These are phyloP conservation scores for Euphydryas editha DNA, from an alignment of 2,888 invertebrate genomes.

Conservation along the genomic window DNA sequence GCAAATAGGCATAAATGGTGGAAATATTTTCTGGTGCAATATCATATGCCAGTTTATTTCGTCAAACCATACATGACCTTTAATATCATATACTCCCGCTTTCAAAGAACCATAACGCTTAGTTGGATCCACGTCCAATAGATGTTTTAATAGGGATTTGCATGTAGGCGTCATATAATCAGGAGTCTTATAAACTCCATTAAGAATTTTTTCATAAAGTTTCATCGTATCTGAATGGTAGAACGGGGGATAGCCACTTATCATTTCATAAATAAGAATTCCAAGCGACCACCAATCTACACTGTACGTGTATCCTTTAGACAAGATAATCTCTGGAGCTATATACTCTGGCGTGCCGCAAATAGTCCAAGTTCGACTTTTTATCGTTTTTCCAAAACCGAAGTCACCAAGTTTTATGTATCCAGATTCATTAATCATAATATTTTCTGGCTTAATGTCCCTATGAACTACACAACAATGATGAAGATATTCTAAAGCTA, in stretches of 20 bases:
- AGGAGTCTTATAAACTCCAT: conserved; percentile 92
- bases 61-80: conserved; percentile 94
- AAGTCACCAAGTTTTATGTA: conserved; percentile 94
- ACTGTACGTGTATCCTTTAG: conserved; percentile 94
- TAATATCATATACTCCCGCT: conserved; percentile 94
- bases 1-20: conserved; percentile 85
- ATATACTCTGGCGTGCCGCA: conserved; percentile 99
- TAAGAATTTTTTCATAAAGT: conserved; percentile 96
- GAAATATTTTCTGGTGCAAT: conserved; percentile 87
- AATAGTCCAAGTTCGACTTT: conserved; percentile 92
- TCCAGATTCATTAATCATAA: conserved; percentile 88
- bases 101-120: conserved; percentile 93
- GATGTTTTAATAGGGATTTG: conserved; percentile 90
- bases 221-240: conserved; percentile 93
- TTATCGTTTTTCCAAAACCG: conserved; percentile 93
- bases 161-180: conserved; percentile 89
- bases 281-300: conserved; percentile 99
- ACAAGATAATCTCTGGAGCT: conserved; percentile 95
- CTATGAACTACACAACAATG: conserved; percentile 92
- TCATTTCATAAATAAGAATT: conserved; percentile 93
- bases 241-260: conserved; percentile 96
- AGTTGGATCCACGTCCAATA: conserved; percentile 85
- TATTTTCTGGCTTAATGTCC: conserved; percentile 95
- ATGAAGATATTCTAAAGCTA: conserved; percentile 96
- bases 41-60: conserved; percentile 91